Evolutionary conservation across 1,140 invertebrate species (phyloP).

Genomic region (Proctacanthus coquilletti): DNA sequence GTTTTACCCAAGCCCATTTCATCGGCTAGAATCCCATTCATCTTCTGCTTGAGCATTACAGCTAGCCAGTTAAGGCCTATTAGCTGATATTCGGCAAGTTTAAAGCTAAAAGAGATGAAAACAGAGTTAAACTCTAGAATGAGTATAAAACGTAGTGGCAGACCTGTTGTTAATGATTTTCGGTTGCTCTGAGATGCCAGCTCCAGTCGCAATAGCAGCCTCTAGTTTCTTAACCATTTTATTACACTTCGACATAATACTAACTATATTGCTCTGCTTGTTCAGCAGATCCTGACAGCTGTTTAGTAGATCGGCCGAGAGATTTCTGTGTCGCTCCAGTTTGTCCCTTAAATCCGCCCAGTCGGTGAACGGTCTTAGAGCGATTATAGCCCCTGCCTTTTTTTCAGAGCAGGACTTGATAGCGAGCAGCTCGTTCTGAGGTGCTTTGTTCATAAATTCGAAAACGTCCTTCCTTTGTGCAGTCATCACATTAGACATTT

Average conservation of each 20-base stretch:
- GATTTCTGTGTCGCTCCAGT: conserved; percentile 46
- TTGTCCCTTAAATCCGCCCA: conserved; percentile 61
- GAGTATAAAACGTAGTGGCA: conserved; percentile 3
- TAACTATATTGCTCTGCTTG: conserved; percentile 49
- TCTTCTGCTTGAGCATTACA: conserved; percentile 71
- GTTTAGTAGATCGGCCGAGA: conserved; percentile 56
- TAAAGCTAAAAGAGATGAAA: conserved; percentile 33
- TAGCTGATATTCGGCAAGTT: conserved; percentile 77
- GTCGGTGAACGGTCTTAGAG: conserved; percentile 47
- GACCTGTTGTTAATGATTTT: conserved; percentile 37
- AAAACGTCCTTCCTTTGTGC: conserved; percentile 55
- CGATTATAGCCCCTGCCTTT: conserved; percentile 50
- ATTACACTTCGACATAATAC: conserved; percentile 61
- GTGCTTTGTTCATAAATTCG: conserved; percentile 56
- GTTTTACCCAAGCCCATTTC: conserved; percentile 88
- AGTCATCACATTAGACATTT: conserved; percentile 48
- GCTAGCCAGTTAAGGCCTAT: conserved; percentile 89
- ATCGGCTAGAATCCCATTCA: conserved; percentile 89
- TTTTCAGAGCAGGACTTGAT: conserved; percentile 56
- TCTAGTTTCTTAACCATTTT: conserved; percentile 53
- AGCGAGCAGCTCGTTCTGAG: conserved; percentile 44
- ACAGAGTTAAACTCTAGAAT: background rate
- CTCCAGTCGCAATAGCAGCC: conserved; percentile 50
- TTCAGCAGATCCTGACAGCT: conserved; percentile 51
- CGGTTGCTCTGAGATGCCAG: conserved; percentile 51